Evolutionary conservation across 2,113 vertebrate species (phyloP).

Genomic region (Plecotus auritus): DNA sequence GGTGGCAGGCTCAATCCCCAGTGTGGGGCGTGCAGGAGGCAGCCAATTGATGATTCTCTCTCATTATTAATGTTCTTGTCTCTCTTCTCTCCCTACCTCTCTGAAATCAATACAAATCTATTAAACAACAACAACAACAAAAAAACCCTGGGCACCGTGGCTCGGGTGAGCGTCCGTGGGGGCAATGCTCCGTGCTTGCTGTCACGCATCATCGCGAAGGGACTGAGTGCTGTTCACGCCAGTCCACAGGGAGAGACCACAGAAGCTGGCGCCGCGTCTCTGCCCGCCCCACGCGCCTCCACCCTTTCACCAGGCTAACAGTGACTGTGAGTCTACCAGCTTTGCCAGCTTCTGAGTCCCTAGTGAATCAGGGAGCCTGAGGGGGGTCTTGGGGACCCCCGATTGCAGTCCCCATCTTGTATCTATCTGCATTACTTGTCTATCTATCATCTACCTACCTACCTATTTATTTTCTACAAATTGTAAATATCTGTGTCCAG

Average conservation of each 20-base stretch:
- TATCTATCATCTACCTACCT: no score
- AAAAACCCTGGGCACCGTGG: not conserved
- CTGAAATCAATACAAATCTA: no score
- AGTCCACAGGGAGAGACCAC: not conserved
- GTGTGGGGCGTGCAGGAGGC: no score
- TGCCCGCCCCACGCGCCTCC: not conserved
- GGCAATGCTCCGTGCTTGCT: fast-evolving
- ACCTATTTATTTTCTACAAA: no score
- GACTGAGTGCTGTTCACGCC: fast-evolving
- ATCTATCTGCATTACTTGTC: no score
- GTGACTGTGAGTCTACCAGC: fast-evolving
- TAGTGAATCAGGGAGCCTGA: not conserved
- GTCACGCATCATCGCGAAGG: not conserved
- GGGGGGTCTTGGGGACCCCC: not conserved
- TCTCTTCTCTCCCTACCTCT: no score
- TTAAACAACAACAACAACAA: no score
- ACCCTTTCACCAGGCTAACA: no score
- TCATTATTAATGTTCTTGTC: no score
- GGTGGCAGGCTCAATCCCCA: no score
- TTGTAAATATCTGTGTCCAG: not conserved
- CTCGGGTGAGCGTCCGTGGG: not conserved
- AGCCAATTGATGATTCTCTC: no score
- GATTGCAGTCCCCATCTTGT: not conserved
- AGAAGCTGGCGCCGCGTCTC: not conserved
- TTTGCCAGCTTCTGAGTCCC: not conserved